These are phyloP conservation scores for Halichoeres trimaculatus DNA, from an alignment of 2,113 vertebrate genomes.

Conservation along the genomic window DNA sequence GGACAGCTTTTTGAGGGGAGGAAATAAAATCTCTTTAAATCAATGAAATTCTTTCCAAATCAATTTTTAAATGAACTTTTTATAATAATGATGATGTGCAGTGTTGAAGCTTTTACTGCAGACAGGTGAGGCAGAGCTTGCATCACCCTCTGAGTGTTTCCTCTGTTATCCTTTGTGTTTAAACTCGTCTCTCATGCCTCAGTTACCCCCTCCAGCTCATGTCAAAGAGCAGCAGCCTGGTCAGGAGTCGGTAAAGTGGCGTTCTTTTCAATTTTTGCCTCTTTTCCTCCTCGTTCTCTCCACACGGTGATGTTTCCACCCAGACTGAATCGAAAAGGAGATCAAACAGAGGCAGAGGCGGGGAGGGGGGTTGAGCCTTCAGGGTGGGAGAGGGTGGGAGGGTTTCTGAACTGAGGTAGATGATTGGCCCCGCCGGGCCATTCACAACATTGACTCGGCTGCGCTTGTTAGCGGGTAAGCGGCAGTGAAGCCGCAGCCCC, in stretches of 20 bases:
- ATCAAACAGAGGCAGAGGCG: conserved; percentile 60
- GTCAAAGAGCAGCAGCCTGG: neutral
- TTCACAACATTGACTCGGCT: conserved; percentile 54
- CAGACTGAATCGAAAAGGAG: conserved; percentile 49
- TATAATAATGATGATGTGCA: no score
- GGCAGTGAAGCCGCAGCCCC: neutral
- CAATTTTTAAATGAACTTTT: no score
- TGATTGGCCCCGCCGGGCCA: conserved; percentile 70
- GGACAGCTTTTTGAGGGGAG: no score
- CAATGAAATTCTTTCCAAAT: no score
- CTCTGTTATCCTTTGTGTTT: no score
- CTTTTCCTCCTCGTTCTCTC: conserved; percentile 20
- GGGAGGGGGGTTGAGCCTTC: neutral
- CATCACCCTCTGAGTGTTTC: no score
- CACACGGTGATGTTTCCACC: conserved; percentile 35
- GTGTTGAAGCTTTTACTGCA: no score
- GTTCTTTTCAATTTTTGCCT: conserved; percentile 22
- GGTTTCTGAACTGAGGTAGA: conserved; percentile 35
- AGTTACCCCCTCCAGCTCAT: neutral
- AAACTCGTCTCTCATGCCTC: neutral
- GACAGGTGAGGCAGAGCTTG: no score
- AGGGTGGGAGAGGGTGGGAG: conserved; percentile 32
- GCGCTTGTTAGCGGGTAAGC: conserved; percentile 67
- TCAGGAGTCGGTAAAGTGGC: conserved; percentile 1
- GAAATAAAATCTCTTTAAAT: no score